Percentiles rank a stretch among this genome's conserved stretches.
Conservation (phyloP, 2,113 vertebrate genomes). For the Eulemur rufifrons region DNA sequence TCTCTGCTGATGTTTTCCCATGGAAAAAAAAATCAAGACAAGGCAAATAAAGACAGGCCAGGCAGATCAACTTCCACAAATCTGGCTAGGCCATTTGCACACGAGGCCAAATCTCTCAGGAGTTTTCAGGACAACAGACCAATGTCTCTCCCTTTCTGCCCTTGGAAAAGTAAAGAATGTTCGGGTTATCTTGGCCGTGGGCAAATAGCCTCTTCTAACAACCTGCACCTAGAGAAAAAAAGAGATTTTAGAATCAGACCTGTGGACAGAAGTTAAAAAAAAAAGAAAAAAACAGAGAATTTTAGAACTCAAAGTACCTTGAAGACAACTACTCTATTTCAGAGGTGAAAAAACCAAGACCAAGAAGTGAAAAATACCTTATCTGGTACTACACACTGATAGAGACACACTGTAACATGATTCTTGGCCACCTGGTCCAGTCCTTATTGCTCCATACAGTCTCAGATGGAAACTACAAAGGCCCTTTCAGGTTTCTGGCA, state of each 20-base stretch:
- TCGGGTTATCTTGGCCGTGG: conserved; percentile 8
- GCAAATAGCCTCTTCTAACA: neutral
- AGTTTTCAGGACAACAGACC: neutral
- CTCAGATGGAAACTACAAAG: neutral
- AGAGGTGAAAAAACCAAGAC: neutral
- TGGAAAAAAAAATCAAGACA: neutral
- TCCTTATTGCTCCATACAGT: neutral
- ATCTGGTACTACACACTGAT: rapidly evolving
- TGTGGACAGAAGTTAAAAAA: neutral
- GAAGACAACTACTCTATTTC: neutral
- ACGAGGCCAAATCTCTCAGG: neutral
- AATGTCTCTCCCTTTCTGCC: neutral
- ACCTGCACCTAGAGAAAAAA: neutral
- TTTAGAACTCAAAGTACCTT: neutral
- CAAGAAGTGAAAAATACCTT: neutral
- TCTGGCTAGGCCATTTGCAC: neutral
- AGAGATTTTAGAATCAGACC: neutral
- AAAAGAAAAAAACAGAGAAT: neutral
- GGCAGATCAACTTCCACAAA: neutral
- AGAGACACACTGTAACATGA: neutral
- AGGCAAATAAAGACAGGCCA: neutral
- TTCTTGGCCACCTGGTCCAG: neutral
- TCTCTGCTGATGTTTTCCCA: conserved; percentile 16
- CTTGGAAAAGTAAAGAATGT: conserved; percentile 22
- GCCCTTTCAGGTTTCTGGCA: conserved; percentile 19